These are phyloP conservation scores for Mamestra configurata DNA, from an alignment of 1,140 invertebrate genomes.

Conservation along the genomic window DNA sequence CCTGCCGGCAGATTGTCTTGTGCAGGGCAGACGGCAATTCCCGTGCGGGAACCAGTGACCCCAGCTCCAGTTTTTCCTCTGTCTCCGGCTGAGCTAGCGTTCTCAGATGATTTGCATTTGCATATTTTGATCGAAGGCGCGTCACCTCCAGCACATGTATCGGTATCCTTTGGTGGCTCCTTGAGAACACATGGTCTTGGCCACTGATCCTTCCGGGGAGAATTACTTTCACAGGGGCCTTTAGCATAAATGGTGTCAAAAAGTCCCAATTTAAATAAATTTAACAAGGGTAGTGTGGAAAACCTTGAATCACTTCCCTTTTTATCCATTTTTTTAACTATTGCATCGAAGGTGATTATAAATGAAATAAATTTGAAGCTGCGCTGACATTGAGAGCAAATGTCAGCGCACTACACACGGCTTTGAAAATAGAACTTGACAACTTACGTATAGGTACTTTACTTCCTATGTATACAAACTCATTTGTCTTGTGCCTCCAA, in stretches of 20 bases:
- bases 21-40: slow-evolving; percentile 60
- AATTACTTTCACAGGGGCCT: slow-evolving; percentile 62
- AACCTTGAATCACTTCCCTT: slow-evolving; percentile 33
- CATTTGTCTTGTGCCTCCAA: too few relatives aligned
- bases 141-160: slow-evolving; percentile 65
- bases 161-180: slow-evolving; percentile 17
- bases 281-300: slow-evolving; percentile 51
- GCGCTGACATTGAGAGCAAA: slow-evolving; percentile 16
- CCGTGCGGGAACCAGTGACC: slow-evolving; percentile 77
- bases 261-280: slow-evolving; percentile 68
- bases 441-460: too few relatives aligned
- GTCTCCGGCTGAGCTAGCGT: slow-evolving; percentile 65
- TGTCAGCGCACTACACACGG: neutral
- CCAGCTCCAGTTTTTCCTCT: slow-evolving; percentile 81
- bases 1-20: slow-evolving; percentile 67
- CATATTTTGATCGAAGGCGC: slow-evolving; percentile 61
- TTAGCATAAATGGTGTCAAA: slow-evolving; percentile 76
- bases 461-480: too few relatives aligned
- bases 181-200: neutral
- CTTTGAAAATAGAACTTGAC: slow-evolving; percentile 45
- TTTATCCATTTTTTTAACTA: slow-evolving; percentile 48
- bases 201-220: slow-evolving; percentile 64
- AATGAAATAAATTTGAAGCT: slow-evolving; percentile 31
- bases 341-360: slow-evolving; percentile 26
- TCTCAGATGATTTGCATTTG: slow-evolving; percentile 59